phyloP scores from a whole-genome alignment of 2,888 invertebrate species.

The Blastobasis adustella region DNA sequence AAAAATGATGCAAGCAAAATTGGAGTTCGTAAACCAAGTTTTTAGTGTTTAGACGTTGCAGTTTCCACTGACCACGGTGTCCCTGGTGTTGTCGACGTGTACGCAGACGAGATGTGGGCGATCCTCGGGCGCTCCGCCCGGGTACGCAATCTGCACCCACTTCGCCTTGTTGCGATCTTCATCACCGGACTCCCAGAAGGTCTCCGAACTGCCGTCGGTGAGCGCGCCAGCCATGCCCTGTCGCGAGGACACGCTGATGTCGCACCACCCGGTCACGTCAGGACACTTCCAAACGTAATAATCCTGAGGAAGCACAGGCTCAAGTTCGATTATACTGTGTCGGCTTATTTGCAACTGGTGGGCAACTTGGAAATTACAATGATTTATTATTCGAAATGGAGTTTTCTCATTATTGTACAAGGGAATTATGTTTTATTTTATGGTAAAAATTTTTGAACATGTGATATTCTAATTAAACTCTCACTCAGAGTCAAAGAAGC shows the following conservation, averaged over 20 bases:
- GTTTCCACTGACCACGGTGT: slow-evolving; percentile 80
- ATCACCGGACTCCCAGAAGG: slow-evolving; percentile 99
- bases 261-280: slow-evolving; percentile 84
- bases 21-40: not conserved
- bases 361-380: no score
- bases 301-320: slow-evolving; percentile 26
- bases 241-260: slow-evolving; percentile 92
- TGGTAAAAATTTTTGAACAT: no score
- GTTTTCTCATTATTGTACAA: no score
- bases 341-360: no score
- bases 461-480: no score
- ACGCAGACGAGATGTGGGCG: slow-evolving; percentile 86
- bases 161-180: slow-evolving; percentile 96
- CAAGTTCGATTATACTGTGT: no score
- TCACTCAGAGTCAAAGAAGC: no score
- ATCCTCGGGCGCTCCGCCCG: slow-evolving; percentile 57
- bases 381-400: no score
- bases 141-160: slow-evolving; percentile 77
- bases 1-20: not conserved
- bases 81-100: slow-evolving; percentile 95
- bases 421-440: no score
- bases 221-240: slow-evolving; percentile 95
- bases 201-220: slow-evolving; percentile 95
- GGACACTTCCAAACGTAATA: slow-evolving; percentile 78
- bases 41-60: not conserved